These are phyloP conservation scores for Delichon dasypus DNA, from an alignment of 2,797 vertebrate species.

Conservation along the genomic window DNA sequence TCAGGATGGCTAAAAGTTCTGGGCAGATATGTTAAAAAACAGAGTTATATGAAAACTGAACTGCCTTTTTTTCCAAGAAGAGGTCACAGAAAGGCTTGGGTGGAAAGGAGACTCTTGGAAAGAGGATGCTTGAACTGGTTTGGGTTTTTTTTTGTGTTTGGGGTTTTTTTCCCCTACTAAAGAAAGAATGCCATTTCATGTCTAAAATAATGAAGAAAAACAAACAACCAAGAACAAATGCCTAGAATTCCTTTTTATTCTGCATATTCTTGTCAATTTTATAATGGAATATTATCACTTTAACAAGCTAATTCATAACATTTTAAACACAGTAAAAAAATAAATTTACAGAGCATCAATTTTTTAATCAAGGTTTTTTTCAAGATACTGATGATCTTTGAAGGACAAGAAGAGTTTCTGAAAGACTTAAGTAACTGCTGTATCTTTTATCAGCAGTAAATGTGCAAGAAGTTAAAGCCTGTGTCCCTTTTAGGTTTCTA, in stretches of 20 bases:
- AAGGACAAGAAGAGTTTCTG: neutral
- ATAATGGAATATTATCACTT: neutral
- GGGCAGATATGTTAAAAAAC: neutral
- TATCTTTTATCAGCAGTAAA: neutral
- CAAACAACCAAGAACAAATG: neutral
- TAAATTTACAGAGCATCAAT: neutral
- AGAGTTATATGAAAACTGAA: neutral
- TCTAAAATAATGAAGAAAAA: neutral
- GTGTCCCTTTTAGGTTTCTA: conserved; percentile 11
- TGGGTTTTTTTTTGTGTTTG: neutral
- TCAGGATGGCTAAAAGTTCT: neutral
- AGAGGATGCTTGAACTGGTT: neutral
- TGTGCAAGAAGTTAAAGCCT: conserved; percentile 8
- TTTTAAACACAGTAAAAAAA: neutral
- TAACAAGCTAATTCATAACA: neutral
- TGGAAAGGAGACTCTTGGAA: neutral
- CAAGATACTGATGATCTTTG: neutral
- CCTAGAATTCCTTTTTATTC: neutral
- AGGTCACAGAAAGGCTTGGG: neutral
- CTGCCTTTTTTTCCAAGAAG: neutral
- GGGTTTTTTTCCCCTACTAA: neutral
- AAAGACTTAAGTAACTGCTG: neutral
- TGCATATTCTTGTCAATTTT: neutral
- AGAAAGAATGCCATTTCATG: neutral
- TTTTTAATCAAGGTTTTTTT: neutral